Evolutionary conservation across 2,797 vertebrate genomes (phyloP), one percentile per base, ranked within the genome.

Genomic region (Scomberomorus guttatus): DNA sequence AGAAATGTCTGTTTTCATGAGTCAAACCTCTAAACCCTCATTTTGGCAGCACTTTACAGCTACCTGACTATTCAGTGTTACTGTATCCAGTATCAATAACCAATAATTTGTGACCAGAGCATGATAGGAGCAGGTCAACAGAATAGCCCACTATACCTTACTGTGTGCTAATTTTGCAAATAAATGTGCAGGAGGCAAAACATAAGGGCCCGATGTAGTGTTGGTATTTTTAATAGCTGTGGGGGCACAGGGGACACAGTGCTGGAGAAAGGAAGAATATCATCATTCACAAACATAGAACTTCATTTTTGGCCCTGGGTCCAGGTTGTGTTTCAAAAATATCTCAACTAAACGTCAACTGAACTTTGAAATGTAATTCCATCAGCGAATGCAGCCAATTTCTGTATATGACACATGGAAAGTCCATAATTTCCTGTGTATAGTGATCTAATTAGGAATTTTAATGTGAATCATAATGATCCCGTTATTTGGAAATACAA

Each of bases 391-490:
- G n/a, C 6, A 17, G 32, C 6, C 20, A 32, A 1, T n/a, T 42
- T 12, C 17, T 42, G 1, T 2, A 13, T 3, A 1, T 0, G 58
- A 18, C 14, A 48, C 2, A 17, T 10, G 51, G 17, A 27, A 18
- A 48, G 34, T 46, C 24, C 24, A 15, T 14, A 5, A 61, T 22
- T 37, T 64, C 18, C 14, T 13, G 14, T 32, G 2, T 27, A 70
- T 46, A n/a, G 27, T 29, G 24, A 9, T 25, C 56, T 1, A 22
- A 4, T 48, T 48, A 8, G 44, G 44, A 1, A 13, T 59, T 77
- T 32, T 4, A 42, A 62, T 12, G 27, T 6, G 3, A 75, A 69
- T 48, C 68, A 50, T 14, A 71, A 66, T 39, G 50, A 61, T 56
- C n/a, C 12, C 8, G 3, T 14, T 18, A 42, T 58, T 55, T 50